Evolutionary conservation across 2,888 invertebrate genomes (phyloP).

Genomic region (Phorcus lineatus): DNA sequence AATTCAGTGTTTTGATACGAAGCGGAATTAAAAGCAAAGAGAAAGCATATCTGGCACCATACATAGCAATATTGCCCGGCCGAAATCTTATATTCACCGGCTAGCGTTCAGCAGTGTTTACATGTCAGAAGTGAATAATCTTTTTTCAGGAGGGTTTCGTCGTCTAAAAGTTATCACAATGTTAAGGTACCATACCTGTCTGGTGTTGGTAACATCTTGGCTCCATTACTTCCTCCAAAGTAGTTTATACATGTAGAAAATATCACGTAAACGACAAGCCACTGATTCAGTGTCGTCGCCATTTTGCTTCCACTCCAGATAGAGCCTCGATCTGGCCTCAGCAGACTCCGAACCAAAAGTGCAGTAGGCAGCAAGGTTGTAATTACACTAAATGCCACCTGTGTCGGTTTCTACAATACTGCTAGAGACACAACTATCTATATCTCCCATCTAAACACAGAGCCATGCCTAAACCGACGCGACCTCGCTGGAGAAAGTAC

Average conservation of each 20-base stretch:
- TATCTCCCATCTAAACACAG: not conserved
- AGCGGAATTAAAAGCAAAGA: too few relatives aligned
- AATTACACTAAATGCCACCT: not conserved
- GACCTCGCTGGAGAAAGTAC: too few relatives aligned
- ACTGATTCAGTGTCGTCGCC: not conserved
- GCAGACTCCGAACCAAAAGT: constrained; percentile 2
- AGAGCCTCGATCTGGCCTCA: not conserved
- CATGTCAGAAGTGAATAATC: not conserved
- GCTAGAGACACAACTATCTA: not conserved
- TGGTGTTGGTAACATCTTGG: not conserved
- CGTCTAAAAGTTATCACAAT: not conserved
- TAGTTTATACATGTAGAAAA: not conserved
- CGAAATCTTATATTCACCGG: not conserved
- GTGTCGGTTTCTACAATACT: not conserved
- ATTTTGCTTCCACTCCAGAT: not conserved
- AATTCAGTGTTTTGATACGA: too few relatives aligned
- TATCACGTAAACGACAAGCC: not conserved
- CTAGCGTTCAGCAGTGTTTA: not conserved
- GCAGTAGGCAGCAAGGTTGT: not conserved
- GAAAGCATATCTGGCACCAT: too few relatives aligned
- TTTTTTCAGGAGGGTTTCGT: not conserved
- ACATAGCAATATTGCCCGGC: not conserved
- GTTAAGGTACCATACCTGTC: not conserved
- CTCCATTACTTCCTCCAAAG: not conserved
- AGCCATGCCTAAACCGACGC: not conserved